Evolutionary conservation across 2,888 invertebrate species (phyloP), one percentile per base, ranked within the genome.

Genomic region (Thysanoteuthis rhombus): DNA sequence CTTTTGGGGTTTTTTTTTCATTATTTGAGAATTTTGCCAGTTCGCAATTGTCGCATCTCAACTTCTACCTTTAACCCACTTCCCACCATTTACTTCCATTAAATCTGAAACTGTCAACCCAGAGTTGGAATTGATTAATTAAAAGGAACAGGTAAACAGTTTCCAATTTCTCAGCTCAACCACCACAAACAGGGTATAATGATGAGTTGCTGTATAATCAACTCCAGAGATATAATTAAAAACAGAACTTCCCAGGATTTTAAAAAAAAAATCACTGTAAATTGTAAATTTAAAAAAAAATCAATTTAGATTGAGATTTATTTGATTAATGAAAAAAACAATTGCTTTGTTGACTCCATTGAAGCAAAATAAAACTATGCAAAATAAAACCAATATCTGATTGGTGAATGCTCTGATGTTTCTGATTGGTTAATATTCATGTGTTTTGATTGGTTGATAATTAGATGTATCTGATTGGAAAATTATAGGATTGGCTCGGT

Each of bases 301-400:
- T n/a, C 75, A 75, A 75, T n/a, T 75, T n/a, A 75, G 75, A 75
- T 75, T 75, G 32, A 75, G n/a, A 75, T 75, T 75, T 75, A 75
- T 75, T 75, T 75, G n/a, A 75, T 75, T n/a, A n/a, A 75, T n/a
- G n/a, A 75, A 75, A 12, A 75, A 75, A 75, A 75, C 75, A 75
- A 75, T 75, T 75, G n/a, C n/a, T 12, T 75, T 75, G 75, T 75
- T 75, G 75, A 12, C 75, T n/a, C n/a, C n/a, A 75, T 75, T n/a
- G n/a, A n/a, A n/a, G n/a, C n/a, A 75, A 75, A 75, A 75, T n/a
- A 75, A 75, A 75, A n/a, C n/a, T n/a, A n/a, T 75, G n/a, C n/a
- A 75, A 75, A 75, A 75, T n/a, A 75, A 75, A 75, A n/a, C n/a
- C 75, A 75, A n/a, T 75, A n/a, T 75, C 75, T 75, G 75, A 75